Base-by-base conservation (phyloP, 2,113 vertebrate genomes). In the Neogobius melanostomus region DNA sequence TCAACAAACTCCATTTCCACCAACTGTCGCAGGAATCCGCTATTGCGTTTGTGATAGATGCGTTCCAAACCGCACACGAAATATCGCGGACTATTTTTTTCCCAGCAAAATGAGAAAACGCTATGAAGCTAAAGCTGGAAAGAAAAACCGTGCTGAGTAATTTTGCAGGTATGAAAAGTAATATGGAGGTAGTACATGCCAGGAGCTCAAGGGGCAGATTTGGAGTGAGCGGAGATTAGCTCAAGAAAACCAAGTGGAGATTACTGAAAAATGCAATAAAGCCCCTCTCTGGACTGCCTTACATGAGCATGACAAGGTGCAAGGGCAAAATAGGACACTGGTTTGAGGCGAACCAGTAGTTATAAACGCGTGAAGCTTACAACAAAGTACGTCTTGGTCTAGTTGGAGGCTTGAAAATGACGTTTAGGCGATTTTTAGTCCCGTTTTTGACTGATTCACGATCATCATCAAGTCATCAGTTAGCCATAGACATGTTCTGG, bases 261-360 rank as follows among this genome's bases (percentile, higher is more conserved):
- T 90, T 87, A 88, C 72, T 77, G 82, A 86, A 87, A 78, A 90
- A 91, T 87, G 88, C 87, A 90, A 90, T 85, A 87, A 85, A 79
- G 70, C 15, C 71, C 59, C 46, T 77, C 53, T 43, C 69, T 56
- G 69, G 42, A 17, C 59, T 66, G 1, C 87, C 87, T 79, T 81
- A 87, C 76, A 87, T 81, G 87, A 76, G 47, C 81, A 80, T 71
- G 68, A 72, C 61, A 64, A 57, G 50, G 68, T 74, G 51, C 59
- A 67, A 3, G 66, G 70, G 53, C 0, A 77, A 69, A 72, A n/a
- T 11, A 47, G 28, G 70, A 63, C 43, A 4, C 62, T 21, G 28
- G 11, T 59, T 53, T 42, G 60, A 64, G 12, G 1, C 5, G 54
- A 6, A 57, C 21, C 5, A 36, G 10, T 11, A 16, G 7, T 54